Conservation (phyloP, 2,797 vertebrate species). For the Dendrocincla fuliginosa region DNA sequence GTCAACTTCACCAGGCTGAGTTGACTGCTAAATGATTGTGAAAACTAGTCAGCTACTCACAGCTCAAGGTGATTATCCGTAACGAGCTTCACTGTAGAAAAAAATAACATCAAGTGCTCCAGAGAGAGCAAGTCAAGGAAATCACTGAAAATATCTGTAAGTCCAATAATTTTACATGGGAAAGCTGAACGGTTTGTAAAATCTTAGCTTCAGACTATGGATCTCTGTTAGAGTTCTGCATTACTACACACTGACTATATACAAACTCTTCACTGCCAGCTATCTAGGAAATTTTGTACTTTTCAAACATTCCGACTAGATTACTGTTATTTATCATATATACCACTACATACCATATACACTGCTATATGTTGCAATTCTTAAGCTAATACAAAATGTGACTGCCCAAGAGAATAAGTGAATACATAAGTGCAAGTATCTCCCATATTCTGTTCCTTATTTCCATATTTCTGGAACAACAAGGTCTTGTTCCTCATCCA, state of each 20-base stretch:
- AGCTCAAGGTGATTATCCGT: conserved; percentile 40
- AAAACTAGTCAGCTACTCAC: conserved; percentile 59
- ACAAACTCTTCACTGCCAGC: background rate
- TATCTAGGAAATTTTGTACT: background rate
- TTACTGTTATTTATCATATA: background rate
- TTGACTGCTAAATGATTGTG: conserved; percentile 74
- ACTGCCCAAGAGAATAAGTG: background rate
- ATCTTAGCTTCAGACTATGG: background rate
- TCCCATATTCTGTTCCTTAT: background rate
- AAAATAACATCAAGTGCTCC: background rate
- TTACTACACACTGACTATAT: background rate
- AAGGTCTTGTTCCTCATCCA: background rate
- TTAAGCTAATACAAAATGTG: background rate
- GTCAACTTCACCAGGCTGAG: conserved; percentile 69
- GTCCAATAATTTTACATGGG: background rate
- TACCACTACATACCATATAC: background rate
- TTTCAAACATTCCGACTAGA: background rate
- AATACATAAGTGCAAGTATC: background rate
- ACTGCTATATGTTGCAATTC: background rate
- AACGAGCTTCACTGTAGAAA: background rate
- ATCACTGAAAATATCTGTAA: background rate
- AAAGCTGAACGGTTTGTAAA: background rate
- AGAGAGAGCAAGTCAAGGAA: background rate
- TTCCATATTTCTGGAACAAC: background rate
- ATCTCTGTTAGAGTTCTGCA: background rate